Base-by-base conservation (phyloP, 2,888 invertebrate genomes). In the Leptura quadrifasciata region DNA sequence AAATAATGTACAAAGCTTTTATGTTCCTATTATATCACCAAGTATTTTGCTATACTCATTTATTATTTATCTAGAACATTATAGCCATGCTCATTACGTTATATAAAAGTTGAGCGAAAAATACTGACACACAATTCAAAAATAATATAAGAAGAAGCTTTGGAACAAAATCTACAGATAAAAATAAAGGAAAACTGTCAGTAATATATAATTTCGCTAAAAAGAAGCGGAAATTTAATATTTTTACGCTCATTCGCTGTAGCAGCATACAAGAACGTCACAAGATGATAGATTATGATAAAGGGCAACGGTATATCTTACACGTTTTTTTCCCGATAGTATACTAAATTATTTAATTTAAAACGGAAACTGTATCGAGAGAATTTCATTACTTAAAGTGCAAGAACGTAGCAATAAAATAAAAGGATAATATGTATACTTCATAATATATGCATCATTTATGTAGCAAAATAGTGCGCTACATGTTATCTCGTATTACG, bases 201-300 rank as follows among this genome's bases (percentile, higher is more conserved):
- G 47, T 47, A 47, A 47, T 47, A 47, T n/a, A 47, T 47, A 47
- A 47, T 47, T 47, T 47, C 5, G 47, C 47, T 47, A 47, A 47
- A 68, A 76, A 61, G 61, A 76, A 74, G 74, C 76, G 74, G 63
- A 63, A 63, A 18, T 63, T 72, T 79, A 64, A 63, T 63, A 63
- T 39, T 63, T 39, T 63, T 63, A 63, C 12, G 39, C 17, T 20
- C 39, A 63, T 39, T 27, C 39, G 18, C 8, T 12, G 39, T 39
- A 63, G 39, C 20, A 63, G 17, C 47, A 63, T 35, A 47, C 12
- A 39, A 63, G n/a, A 63, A 63, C 39, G 63, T 63, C 63, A 63
- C 39, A 20, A 39, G 63, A 39, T 63, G 63, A 63, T 63, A 63
- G 39, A 63, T 63, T 63, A 63, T 39, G 63, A 63, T 63, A 39